Conservation (phyloP, 2,888 invertebrate genomes). For the Sycophila texana region DNA sequence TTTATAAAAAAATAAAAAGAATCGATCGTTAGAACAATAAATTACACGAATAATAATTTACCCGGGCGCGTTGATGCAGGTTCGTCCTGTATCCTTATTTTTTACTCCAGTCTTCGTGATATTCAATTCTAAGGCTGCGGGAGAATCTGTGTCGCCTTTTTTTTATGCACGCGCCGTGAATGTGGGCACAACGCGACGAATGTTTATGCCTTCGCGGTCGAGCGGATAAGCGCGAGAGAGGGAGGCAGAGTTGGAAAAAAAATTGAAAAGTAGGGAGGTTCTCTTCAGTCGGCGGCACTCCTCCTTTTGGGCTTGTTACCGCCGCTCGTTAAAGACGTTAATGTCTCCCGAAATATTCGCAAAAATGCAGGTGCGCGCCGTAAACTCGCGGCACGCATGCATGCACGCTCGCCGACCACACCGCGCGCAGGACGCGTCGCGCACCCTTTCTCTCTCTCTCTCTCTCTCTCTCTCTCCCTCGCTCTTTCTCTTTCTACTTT, state of each 20-base stretch:
- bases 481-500: constrained; percentile 35
- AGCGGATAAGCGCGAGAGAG: constrained; percentile 7
- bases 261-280: constrained; percentile 37
- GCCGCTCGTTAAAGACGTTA: constrained; percentile 73
- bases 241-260: constrained; percentile 14
- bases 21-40: no score
- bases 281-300: constrained; percentile 50
- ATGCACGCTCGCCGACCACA: constrained; percentile 27
- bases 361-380: constrained; percentile 73
- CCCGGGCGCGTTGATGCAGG: no score
- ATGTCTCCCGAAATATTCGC: constrained; percentile 73
- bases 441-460: background rate
- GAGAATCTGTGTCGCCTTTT: no score
- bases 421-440: constrained; percentile 29
- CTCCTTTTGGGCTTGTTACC: constrained; percentile 70
- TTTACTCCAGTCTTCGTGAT: no score
- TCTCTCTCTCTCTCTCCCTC: constrained; percentile 10
- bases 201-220: constrained; percentile 54
- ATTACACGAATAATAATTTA: no score
- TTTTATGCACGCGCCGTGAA: constrained; percentile 8
- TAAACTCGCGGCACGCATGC: constrained; percentile 55
- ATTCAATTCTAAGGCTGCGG: no score
- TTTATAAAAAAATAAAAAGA: no score
- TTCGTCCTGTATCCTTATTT: no score
- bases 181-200: constrained; percentile 21